Base-by-base conservation (phyloP, 2,113 vertebrate species). In the Chauna torquata region DNA sequence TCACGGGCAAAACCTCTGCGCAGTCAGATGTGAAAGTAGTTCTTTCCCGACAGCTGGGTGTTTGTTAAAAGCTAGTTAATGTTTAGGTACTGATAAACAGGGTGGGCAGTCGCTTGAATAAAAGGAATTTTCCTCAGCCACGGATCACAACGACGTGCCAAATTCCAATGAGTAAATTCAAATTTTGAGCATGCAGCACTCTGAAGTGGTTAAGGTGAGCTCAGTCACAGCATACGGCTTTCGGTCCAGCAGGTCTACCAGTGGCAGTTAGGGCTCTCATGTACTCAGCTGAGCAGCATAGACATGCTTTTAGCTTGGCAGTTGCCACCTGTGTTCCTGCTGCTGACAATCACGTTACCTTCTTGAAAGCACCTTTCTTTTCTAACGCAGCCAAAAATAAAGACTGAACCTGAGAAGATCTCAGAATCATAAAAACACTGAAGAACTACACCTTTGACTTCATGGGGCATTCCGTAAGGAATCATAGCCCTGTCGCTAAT, bases 381-480 rank as follows among this genome's bases (percentile, higher is more conserved):
- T 49, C 32, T 34, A 27, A 58, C 8, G 27, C 5, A 70, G 65
- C 12, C 32, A 25, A 12, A 52, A 55, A 2, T 0, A 1, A 28
- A 65, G 57, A 8, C 14, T 5, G 5, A 58, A 22, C 6, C 8
- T 44, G 2, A 0, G 64, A 54, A 64, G 66, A 27, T 17, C 19
- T 27, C 42, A 58, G 74, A 16, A 45, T 49, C 12, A 1, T 54
- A 34, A 34, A 22, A 58, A 5, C 14, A 6, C 38, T 12, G 44
- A 47, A 50, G 61, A 32, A 28, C 16, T 28, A 4, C 0, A 0
- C 30, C 47, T 66, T 38, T 54, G 11, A 27, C 23, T 34, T 36
- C 12, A 5, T 10, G 5, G 14, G 1, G 3, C 5, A 3, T 38
- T 40, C 27, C 10, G 0, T 11, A 8, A 2, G 11, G 65, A 49